Evolutionary conservation across 2,888 invertebrate species (phyloP).

Genomic region (Priocnemis perturbator): DNA sequence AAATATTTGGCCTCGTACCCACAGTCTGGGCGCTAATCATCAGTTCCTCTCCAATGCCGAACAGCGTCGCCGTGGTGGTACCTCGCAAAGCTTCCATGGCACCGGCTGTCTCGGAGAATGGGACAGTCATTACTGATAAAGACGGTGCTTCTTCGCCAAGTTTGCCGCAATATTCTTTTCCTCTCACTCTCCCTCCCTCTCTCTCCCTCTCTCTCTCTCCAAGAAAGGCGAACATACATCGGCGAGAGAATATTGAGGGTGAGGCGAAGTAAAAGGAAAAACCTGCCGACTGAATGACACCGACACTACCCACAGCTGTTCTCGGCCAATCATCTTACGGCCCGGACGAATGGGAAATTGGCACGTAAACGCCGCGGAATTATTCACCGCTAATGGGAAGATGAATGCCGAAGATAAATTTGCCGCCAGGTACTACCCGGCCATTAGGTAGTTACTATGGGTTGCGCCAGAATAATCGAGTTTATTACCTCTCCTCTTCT

Average conservation of each 20-base stretch:
- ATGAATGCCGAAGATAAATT: slow-evolving; percentile 66
- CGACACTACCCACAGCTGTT: slow-evolving; percentile 36
- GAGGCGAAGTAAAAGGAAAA: slow-evolving; percentile 17
- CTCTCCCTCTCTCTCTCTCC: slow-evolving; percentile 7
- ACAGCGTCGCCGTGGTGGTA: slow-evolving; percentile 28
- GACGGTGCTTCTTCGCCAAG: too few relatives aligned
- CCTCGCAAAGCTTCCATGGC: not conserved
- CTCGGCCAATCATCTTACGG: slow-evolving; percentile 54
- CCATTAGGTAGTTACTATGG: slow-evolving; percentile 58
- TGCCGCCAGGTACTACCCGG: slow-evolving; percentile 58
- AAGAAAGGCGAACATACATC: slow-evolving; percentile 3
- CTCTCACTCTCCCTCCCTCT: too few relatives aligned
- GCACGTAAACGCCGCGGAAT: slow-evolving; percentile 64
- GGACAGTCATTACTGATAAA: too few relatives aligned
- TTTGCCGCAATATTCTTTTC: not conserved
- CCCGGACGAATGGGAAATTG: slow-evolving; percentile 62
- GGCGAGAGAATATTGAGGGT: slow-evolving; percentile 1
- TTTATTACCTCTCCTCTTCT: slow-evolving; percentile 50
- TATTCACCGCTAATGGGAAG: slow-evolving; percentile 69
- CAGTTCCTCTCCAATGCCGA: slow-evolving; percentile 39
- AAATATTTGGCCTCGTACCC: slow-evolving; percentile 52
- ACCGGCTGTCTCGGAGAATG: too few relatives aligned
- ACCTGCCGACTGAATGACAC: slow-evolving; percentile 39
- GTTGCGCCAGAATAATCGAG: slow-evolving; percentile 54
- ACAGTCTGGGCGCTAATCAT: slow-evolving; percentile 41